Evolutionary conservation across 2,888 invertebrate species (phyloP).

Genomic region (Sericinus montela): DNA sequence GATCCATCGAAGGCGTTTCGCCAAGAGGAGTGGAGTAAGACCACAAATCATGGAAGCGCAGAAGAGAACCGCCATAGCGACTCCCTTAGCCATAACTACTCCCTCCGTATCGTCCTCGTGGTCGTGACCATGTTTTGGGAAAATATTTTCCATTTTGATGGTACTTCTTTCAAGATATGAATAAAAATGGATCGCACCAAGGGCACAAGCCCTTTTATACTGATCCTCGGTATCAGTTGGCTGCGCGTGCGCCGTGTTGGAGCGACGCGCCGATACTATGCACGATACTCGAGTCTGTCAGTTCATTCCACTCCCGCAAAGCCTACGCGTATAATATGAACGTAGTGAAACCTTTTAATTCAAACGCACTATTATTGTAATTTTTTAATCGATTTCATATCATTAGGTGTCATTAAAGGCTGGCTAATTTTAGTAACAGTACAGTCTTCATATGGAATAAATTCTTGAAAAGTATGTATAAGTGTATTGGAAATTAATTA

Average conservation of each 20-base stretch:
- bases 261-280: conserved; percentile 60
- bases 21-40: conserved; percentile 84
- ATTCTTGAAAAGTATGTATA: too few relatives aligned
- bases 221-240: conserved; percentile 42
- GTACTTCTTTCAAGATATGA: conserved; percentile 21
- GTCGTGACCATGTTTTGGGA: conserved; percentile 26
- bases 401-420: too few relatives aligned
- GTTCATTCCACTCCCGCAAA: conserved; percentile 57
- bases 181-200: conserved; percentile 37
- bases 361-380: not conserved
- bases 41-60: conserved; percentile 87
- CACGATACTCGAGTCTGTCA: conserved; percentile 33
- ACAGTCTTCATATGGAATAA: too few relatives aligned
- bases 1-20: conserved; percentile 82
- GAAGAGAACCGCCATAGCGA: conserved; percentile 89
- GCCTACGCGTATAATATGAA: conserved; percentile 37
- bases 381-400: not conserved
- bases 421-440: too few relatives aligned
- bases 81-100: conserved; percentile 84
- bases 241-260: conserved; percentile 52
- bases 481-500: too few relatives aligned
- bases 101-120: conserved; percentile 53
- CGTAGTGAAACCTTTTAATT: conserved; percentile 44
- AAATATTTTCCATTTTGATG: conserved; percentile 27
- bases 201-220: conserved; percentile 58